Base-by-base conservation (phyloP, 2,888 invertebrate genomes). In the Trypoxylon attenuatum region DNA sequence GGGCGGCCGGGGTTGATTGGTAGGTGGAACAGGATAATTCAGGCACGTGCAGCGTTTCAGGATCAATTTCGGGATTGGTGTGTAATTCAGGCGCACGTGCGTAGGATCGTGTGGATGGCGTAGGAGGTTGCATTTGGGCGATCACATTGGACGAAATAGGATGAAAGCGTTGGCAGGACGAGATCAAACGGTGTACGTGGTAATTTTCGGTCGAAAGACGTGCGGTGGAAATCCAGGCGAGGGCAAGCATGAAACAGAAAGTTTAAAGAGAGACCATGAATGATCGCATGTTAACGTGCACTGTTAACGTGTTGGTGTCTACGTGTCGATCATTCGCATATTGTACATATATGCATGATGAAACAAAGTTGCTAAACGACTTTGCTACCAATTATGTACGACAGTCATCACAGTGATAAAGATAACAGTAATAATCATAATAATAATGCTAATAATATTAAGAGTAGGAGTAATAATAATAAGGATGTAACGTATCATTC, bases 171-270 rank as follows among this genome's bases (percentile, higher is more conserved):
- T 76, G 77, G 74, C 68, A 71, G 63, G 49, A 52, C 59, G 63
- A 61, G 63, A 60, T 67, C 67, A 62, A 73, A 73, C 65, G 67
- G 69, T 64, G 66, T 69, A 69, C 66, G 52, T 69, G 74, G 63
- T 70, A 68, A 75, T 75, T 72, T 75, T 82, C 74, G 73, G 77
- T 85, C 82, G 76, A 62, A 69, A 76, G 76, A 73, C 82, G 82
- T 84, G 84, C 85, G 87, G 80, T 85, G 84, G 83, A 83, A 77
- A 81, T 86, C 87, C 87, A 84, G 86, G 83, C 83, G 84, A 80
- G 80, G 85, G 86, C 83, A 87, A 87, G 87, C 87, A 87, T 87
- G 87, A 87, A 87, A 87, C 87, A 87, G 87, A 87, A 86, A 87
- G 80, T 85, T 84, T 64, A 82, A 83, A 87, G 80, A 87, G 77